phyloP scores from a whole-genome alignment of 2,888 invertebrate species.

The Drosophila kanekoi region DNA sequence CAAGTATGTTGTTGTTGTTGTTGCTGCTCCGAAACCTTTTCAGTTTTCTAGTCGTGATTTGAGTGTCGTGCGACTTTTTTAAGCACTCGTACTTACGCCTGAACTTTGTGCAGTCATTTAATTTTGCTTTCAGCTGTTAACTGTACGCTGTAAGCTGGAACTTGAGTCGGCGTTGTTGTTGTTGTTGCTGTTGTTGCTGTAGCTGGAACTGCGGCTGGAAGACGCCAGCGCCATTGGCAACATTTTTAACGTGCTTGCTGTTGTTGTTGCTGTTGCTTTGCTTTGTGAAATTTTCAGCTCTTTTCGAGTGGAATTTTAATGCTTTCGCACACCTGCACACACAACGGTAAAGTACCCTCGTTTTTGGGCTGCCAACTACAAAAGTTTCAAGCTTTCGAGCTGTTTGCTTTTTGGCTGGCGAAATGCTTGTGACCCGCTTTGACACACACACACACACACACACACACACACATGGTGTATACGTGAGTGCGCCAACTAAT shows the following conservation, averaged over 20 bases:
- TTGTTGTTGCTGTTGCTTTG: slow-evolving; percentile 22
- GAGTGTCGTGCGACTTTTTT: slow-evolving; percentile 78
- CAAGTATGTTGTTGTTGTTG: slow-evolving; percentile 11
- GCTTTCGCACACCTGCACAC: slow-evolving; percentile 79
- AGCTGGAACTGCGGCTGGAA: slow-evolving; percentile 33
- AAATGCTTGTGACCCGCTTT: slow-evolving; percentile 52
- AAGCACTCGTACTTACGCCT: slow-evolving; percentile 62
- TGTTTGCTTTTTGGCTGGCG: slow-evolving; percentile 39
- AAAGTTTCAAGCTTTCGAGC: slow-evolving; percentile 54
- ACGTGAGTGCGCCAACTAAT: slow-evolving; percentile 43
- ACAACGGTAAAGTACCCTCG: slow-evolving; percentile 74
- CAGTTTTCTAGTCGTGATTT: slow-evolving; percentile 74
- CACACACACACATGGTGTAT: not conserved
- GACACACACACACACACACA: slow-evolving; percentile 26
- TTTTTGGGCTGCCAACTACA: slow-evolving; percentile 71
- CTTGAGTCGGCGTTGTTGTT: slow-evolving; percentile 44
- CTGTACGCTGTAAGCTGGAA: slow-evolving; percentile 60
- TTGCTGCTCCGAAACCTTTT: slow-evolving; percentile 66
- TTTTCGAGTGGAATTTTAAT: slow-evolving; percentile 78
- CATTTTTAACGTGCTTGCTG: slow-evolving; percentile 38
- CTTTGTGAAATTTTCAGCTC: slow-evolving; percentile 65
- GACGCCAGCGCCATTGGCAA: slow-evolving; percentile 49
- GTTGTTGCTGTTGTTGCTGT: slow-evolving; percentile 6
- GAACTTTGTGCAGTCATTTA: slow-evolving; percentile 79
- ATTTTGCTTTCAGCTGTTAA: slow-evolving; percentile 72